These are phyloP conservation scores for Bolinopsis microptera DNA, from an alignment of 37 sponge, comb jelly and placozoan species.

Conservation along the genomic window DNA sequence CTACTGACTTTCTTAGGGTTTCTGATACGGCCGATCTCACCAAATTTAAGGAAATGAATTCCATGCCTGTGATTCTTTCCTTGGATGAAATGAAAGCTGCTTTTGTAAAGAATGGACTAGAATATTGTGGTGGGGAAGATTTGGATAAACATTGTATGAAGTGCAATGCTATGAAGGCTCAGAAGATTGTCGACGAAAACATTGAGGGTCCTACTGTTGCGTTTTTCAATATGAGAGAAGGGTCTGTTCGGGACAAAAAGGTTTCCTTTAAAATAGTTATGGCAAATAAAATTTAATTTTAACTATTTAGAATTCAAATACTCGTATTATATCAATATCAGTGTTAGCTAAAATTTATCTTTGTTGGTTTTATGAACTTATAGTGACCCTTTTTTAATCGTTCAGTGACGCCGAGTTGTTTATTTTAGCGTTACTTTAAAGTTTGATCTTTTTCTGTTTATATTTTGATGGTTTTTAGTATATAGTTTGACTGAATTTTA, in stretches of 20 bases:
- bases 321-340: too few relatives aligned
- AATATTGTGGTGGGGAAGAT: conserved; percentile 13
- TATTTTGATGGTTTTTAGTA: too few relatives aligned
- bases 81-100: conserved; percentile 1
- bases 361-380: too few relatives aligned
- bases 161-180: conserved; percentile 2
- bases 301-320: too few relatives aligned
- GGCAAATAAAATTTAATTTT: background rate
- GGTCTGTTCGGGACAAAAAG: background rate
- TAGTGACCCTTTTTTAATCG: too few relatives aligned
- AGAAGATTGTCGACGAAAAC: background rate
- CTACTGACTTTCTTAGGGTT: background rate
- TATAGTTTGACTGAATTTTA: too few relatives aligned
- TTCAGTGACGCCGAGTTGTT: too few relatives aligned
- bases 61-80: background rate
- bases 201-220: background rate
- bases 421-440: too few relatives aligned
- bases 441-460: too few relatives aligned
- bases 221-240: conserved; percentile 6
- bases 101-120: background rate
- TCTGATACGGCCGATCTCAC: background rate
- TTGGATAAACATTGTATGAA: conserved; percentile 19
- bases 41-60: background rate
- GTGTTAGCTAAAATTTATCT: too few relatives aligned
- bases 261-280: conserved; percentile 23